Percentiles rank a stretch among this genome's conserved stretches.
Evolutionary conservation across 2,888 invertebrate species (phyloP).

Genomic region (Cheilosia soror): DNA sequence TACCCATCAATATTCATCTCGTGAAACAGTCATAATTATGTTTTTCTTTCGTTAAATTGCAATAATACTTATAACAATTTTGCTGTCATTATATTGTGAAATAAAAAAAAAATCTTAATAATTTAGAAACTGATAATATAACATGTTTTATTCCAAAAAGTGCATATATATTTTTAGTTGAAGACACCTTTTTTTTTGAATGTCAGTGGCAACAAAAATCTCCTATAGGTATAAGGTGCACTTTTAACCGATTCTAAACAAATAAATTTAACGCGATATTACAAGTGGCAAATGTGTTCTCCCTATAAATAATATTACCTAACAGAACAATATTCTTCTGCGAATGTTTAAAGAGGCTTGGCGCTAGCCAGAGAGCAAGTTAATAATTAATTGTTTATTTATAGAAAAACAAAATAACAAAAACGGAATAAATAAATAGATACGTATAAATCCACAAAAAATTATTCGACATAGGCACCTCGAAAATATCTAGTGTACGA

Average conservation of each 20-base stretch:
- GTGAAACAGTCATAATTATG: constrained; percentile 62
- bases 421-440: constrained; percentile 39
- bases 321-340: constrained; percentile 37
- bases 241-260: constrained; percentile 28
- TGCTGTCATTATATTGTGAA: constrained; percentile 18
- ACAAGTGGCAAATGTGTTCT: constrained; percentile 60
- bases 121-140: constrained; percentile 30
- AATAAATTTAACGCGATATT: constrained; percentile 47
- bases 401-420: constrained; percentile 54
- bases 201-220: constrained; percentile 17
- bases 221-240: constrained; percentile 22
- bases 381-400: constrained; percentile 68
- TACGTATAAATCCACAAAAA: constrained; percentile 40
- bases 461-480: constrained; percentile 29
- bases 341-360: constrained; percentile 36
- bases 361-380: constrained; percentile 45
- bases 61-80: constrained; percentile 24
- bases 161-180: constrained; percentile 14
- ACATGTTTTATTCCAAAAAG: not conserved
- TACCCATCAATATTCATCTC: constrained; percentile 68
- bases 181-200: constrained; percentile 3
- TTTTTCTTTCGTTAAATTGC: constrained; percentile 48
- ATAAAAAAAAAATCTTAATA: constrained; percentile 6
- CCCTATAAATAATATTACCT: constrained; percentile 63
- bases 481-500: constrained; percentile 43